Percentiles rank a stretch among this genome's conserved stretches.
phyloP scores from a whole-genome alignment of 2,888 invertebrate species.

The Drosophila tanythrix region DNA sequence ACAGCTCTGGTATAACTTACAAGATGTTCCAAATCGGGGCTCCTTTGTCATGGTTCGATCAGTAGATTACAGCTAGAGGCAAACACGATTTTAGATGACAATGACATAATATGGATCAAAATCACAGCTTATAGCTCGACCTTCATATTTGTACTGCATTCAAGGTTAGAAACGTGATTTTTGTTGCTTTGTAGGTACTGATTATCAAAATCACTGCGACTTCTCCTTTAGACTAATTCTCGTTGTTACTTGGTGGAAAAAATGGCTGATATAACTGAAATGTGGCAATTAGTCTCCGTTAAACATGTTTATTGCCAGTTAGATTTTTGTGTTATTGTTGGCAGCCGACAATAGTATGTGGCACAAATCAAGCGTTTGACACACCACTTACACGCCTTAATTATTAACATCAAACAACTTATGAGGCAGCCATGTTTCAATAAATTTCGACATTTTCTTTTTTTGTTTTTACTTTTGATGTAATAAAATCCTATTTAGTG shows the following conservation, averaged over 20 bases:
- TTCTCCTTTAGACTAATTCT: slow-evolving; percentile 47
- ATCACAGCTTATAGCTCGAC: not conserved
- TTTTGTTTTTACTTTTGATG: slow-evolving; percentile 12
- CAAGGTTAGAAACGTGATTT: not conserved
- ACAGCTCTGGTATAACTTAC: not conserved
- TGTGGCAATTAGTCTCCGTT: slow-evolving; percentile 12
- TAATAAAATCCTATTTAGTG: slow-evolving; percentile 63
- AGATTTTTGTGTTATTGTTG: slow-evolving; percentile 6
- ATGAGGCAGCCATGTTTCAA: slow-evolving; percentile 18
- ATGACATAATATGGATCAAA: not conserved
- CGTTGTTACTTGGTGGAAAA: slow-evolving; percentile 32
- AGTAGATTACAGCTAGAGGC: not conserved
- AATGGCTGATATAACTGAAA: slow-evolving; percentile 14
- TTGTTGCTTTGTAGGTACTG: not conserved
- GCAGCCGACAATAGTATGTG: not conserved
- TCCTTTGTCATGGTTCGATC: not conserved
- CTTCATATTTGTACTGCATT: not conserved
- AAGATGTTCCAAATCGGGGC: not conserved
- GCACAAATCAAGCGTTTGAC: slow-evolving; percentile 14
- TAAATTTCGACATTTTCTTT: slow-evolving; percentile 17
- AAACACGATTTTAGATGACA: not conserved
- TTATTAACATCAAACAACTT: slow-evolving; percentile 65
- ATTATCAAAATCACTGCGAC: not conserved
- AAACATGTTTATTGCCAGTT: slow-evolving; percentile 35
- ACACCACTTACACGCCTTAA: slow-evolving; percentile 34